Base-by-base conservation (phyloP, 2,797 vertebrate genomes). In the Parauchenoglanis punctatus region DNA sequence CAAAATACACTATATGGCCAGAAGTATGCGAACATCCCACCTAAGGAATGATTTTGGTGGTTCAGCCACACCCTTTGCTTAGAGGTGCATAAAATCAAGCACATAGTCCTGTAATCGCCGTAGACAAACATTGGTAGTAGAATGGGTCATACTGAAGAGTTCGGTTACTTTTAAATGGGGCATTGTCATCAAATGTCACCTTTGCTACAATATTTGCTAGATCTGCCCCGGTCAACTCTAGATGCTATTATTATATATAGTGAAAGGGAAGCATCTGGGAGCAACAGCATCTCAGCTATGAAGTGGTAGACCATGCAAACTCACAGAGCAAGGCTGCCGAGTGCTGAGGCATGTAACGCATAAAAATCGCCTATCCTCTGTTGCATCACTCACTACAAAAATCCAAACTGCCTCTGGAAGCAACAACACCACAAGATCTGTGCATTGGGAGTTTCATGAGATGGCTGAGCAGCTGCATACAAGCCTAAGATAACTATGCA, bases 381-480 rank as follows among this genome's bases (percentile, higher is more conserved):
- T 46, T 82, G 40, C 40, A 82, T 82, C 80, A 82, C 59, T 59
- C 18, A 80, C 18, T 58, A 11, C 54, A 59, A 54, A 81, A 28
- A 12, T 81, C 18, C 56, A 59, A 59, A 81, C 56, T 40, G 77
- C 28, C 8, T 35, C 40, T 49, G 40, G 40, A 63, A 28, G 59
- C 15, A 65, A 18, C 58, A 82, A 1, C 59, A 82, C 25, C 18
- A 46, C 40, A 63, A 46, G 25, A 65, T 28, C 15, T 65, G 35
- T 81, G 31, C 56, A 59, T 81, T 2, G 5, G 56, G 56, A 81
- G 77, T 56, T 44, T 81, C 46, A 61, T 44, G 11, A 44, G 25
- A 65, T 65, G 40, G 25, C 59, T 49, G 15, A 82, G 59, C 12
- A 63, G 80, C 25, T 8, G 59, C 25, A 49, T 44, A n/a, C 40